phyloP scores from a whole-genome alignment of 2,888 invertebrate genomes.

The Euzetes globulus region DNA sequence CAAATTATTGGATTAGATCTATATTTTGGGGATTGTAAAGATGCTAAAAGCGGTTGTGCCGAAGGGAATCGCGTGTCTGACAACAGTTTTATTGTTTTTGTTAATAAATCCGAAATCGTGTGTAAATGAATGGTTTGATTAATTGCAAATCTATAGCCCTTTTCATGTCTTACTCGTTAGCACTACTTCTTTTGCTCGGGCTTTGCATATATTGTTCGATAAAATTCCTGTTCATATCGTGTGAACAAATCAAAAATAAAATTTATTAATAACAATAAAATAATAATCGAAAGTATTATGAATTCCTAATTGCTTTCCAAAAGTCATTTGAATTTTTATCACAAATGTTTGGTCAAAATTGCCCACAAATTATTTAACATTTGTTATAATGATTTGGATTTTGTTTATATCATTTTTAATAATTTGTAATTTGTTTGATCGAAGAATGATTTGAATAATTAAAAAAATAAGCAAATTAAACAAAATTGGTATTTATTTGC shows the following conservation, averaged over 20 bases:
- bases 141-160: slow-evolving; percentile 6
- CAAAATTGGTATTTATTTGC: too few relatives aligned
- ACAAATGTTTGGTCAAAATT: too few relatives aligned
- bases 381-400: too few relatives aligned
- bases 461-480: too few relatives aligned
- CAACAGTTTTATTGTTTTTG: slow-evolving; percentile 13
- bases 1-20: slow-evolving; percentile 2
- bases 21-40: background rate
- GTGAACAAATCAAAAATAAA: background rate
- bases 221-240: background rate
- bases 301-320: too few relatives aligned
- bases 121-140: slow-evolving; percentile 25
- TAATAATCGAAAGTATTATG: background rate
- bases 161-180: slow-evolving; percentile 6
- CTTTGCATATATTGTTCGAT: background rate
- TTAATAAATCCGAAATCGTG: background rate
- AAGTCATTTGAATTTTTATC: too few relatives aligned
- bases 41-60: background rate
- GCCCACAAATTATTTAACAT: too few relatives aligned
- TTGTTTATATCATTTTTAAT: too few relatives aligned
- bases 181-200: background rate
- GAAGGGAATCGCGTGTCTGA: slow-evolving; percentile 18
- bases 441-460: too few relatives aligned
- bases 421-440: too few relatives aligned
- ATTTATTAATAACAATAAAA: background rate